These are phyloP conservation scores for Xanthia icteritia DNA, from an alignment of 2,888 invertebrate genomes.

Conservation along the genomic window DNA sequence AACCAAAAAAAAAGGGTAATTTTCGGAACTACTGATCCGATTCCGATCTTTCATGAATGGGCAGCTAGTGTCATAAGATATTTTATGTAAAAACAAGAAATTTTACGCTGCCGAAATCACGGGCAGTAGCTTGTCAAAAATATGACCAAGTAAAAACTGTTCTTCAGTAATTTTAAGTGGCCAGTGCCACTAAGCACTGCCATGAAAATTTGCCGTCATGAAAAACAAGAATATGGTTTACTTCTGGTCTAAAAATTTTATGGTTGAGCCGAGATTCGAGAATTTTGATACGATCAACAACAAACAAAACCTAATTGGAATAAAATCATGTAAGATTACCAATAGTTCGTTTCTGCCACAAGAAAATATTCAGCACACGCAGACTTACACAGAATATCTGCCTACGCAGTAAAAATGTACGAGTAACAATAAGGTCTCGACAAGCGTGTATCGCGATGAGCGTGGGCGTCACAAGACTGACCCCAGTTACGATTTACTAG, in stretches of 20 bases:
- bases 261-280: neutral
- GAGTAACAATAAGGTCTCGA: neutral
- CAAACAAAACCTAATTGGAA: neutral
- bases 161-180: neutral
- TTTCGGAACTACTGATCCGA: no score
- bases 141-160: neutral
- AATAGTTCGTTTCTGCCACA: neutral
- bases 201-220: no score
- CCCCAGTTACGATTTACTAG: neutral
- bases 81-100: no score
- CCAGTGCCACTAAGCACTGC: neutral
- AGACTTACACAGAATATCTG: slow-evolving; percentile 10
- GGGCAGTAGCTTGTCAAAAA: neutral
- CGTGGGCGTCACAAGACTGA: neutral
- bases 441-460: neutral
- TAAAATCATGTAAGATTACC: neutral
- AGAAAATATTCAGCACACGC: slow-evolving; percentile 5
- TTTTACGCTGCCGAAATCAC: no score
- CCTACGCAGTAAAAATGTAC: slow-evolving; percentile 21
- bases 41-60: no score
- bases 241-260: neutral
- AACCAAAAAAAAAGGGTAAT: no score
- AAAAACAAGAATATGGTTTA: neutral
- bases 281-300: neutral
- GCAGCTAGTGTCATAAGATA: no score